Evolutionary conservation across 2,797 vertebrate genomes (phyloP).

Genomic region (Danio tinwini): DNA sequence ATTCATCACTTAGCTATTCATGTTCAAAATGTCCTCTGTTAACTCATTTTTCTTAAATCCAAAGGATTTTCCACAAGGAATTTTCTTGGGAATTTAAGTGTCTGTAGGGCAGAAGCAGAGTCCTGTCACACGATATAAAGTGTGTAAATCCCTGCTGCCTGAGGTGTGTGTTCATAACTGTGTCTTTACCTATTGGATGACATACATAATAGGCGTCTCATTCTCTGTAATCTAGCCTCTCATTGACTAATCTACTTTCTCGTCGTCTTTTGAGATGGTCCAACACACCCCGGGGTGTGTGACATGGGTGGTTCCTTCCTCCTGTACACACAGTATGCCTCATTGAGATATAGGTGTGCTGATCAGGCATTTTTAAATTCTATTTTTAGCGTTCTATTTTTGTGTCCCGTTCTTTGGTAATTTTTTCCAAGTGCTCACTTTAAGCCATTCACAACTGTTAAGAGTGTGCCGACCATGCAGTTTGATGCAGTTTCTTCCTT

Average conservation of each 20-base stretch:
- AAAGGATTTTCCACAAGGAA: background rate
- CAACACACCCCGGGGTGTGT: conserved; percentile 62
- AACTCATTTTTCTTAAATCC: conserved; percentile 12
- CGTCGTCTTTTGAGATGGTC: conserved; percentile 45
- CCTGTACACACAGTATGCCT: conserved; percentile 69
- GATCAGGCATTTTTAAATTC: conserved; percentile 42
- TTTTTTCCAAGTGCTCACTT: conserved; percentile 37
- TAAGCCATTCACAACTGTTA: conserved; percentile 53
- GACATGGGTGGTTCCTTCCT: conserved; percentile 59
- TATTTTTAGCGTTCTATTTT: conserved; percentile 44
- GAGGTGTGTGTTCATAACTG: conserved; percentile 53
- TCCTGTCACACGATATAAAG: conserved; percentile 67
- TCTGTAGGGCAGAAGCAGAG: conserved; percentile 55
- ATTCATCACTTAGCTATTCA: conserved; percentile 17
- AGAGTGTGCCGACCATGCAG: conserved; percentile 56
- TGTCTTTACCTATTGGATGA: conserved; percentile 56
- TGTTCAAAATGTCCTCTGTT: conserved; percentile 2
- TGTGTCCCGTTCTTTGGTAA: conserved; percentile 37
- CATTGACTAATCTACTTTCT: conserved; percentile 61
- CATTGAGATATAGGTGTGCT: conserved; percentile 58
- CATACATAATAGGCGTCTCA: conserved; percentile 60
- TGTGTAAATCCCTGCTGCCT: conserved; percentile 66
- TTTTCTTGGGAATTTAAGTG: conserved; percentile 26
- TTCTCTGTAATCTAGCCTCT: conserved; percentile 64
- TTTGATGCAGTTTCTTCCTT: conserved; percentile 72